Conservation (phyloP, 2,888 invertebrate genomes). For the Drosophila meridionalis region DNA sequence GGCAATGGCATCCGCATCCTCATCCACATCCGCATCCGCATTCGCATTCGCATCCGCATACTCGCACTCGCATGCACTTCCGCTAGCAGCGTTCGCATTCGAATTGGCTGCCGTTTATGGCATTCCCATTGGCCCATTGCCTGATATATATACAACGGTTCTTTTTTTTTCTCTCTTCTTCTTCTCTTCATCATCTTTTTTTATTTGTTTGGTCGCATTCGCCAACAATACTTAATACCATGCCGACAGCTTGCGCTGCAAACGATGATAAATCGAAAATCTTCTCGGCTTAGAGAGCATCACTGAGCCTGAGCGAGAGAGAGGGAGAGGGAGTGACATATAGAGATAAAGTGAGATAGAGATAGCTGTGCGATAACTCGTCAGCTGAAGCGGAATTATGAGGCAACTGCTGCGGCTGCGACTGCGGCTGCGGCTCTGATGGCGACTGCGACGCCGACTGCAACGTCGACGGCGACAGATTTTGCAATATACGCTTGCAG, state of each 20-base stretch:
- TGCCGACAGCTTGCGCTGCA: conserved; percentile 73
- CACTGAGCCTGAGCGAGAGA: background rate
- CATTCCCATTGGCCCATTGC: conserved; percentile 51
- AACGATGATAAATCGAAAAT: conserved; percentile 79
- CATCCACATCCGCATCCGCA: conserved; percentile 17
- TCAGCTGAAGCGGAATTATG: conserved; percentile 49
- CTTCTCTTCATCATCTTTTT: conserved; percentile 16
- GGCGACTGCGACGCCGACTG: background rate
- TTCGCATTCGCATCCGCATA: conserved; percentile 20
- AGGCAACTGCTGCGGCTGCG: conserved; percentile 18
- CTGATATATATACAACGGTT: conserved; percentile 5
- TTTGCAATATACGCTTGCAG: conserved; percentile 36
- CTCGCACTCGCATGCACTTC: conserved; percentile 17
- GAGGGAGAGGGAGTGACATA: background rate
- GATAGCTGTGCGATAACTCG: conserved; percentile 42
- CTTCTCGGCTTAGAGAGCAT: conserved; percentile 68
- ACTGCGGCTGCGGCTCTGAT: background rate
- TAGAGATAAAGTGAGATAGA: conserved; percentile 12
- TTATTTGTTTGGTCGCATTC: conserved; percentile 43
- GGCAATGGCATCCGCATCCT: conserved; percentile 19
- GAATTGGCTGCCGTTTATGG: conserved; percentile 62
- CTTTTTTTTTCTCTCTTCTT: background rate
- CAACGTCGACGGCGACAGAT: conserved; percentile 21
- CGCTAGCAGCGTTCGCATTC: conserved; percentile 19
- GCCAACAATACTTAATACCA: conserved; percentile 70